A percentile compares a stretch with the other conserved stretches of the same genome.
Evolutionary conservation across 1,140 invertebrate species (phyloP).

Genomic region (Papilio xuthus): DNA sequence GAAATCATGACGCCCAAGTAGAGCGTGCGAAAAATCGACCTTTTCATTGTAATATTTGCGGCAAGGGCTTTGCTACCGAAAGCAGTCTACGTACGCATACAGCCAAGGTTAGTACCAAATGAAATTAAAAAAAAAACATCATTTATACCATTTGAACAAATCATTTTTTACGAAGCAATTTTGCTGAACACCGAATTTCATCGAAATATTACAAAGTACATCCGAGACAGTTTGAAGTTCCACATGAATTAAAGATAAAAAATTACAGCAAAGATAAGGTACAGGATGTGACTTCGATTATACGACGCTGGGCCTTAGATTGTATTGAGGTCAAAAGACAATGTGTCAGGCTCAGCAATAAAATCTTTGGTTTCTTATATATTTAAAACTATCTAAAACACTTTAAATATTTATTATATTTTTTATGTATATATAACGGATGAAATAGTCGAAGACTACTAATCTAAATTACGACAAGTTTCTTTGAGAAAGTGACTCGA

Average conservation of each 20-base stretch:
- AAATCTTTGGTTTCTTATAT: background rate
- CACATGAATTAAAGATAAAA: too few species aligned
- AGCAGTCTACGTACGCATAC: slow-evolving; percentile 97
- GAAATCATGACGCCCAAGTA: slow-evolving; percentile 97
- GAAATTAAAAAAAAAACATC: slow-evolving; percentile 39
- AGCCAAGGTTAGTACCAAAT: slow-evolving; percentile 92
- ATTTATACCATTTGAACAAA: slow-evolving; percentile 1
- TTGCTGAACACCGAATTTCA: background rate
- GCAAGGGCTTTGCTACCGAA: slow-evolving; percentile 97
- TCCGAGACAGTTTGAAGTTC: too few species aligned
- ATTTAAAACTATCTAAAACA: background rate
- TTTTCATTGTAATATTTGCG: slow-evolving; percentile 98
- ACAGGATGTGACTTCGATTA: background rate
- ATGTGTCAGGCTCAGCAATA: background rate
- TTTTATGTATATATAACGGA: background rate
- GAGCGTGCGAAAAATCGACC: slow-evolving; percentile 97
- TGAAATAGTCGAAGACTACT: background rate
- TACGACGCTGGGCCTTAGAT: background rate
- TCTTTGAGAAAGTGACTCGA: slow-evolving; percentile 17
- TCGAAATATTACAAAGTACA: background rate
- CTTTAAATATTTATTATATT: slow-evolving; percentile 5
- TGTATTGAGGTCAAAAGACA: background rate
- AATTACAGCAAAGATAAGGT: too few species aligned
- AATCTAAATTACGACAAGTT: slow-evolving; percentile 7
- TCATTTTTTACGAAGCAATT: background rate